phyloP scores from a whole-genome alignment of 2,797 vertebrate species.

The Onychomys leucogaster region DNA sequence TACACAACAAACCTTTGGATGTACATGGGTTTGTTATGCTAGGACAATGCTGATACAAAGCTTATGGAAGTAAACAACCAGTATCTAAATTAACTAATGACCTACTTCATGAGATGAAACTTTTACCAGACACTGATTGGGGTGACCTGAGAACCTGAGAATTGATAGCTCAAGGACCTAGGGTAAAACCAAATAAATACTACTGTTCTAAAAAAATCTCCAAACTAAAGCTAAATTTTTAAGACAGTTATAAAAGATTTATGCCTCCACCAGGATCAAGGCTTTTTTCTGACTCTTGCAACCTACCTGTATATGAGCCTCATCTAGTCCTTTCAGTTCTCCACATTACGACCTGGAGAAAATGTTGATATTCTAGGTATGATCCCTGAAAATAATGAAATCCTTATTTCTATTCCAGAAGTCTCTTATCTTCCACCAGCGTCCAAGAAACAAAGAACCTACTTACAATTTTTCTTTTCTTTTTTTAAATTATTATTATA shows the following conservation, averaged over 20 bases:
- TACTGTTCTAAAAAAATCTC: background rate
- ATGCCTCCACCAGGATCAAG: background rate
- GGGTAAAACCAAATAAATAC: background rate
- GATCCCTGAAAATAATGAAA: background rate
- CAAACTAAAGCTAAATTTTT: background rate
- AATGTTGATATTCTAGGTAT: background rate
- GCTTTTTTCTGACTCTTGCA: background rate
- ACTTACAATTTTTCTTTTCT: background rate
- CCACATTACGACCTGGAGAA: background rate
- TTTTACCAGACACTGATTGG: background rate
- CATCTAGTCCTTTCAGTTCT: background rate
- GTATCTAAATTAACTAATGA: background rate
- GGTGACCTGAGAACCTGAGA: background rate
- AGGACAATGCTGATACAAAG: background rate
- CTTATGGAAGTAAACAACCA: background rate
- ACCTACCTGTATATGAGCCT: background rate
- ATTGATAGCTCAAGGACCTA: background rate
- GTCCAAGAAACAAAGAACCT: background rate
- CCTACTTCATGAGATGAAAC: background rate
- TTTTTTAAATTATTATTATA: too few relatives aligned
- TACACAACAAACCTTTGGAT: background rate
- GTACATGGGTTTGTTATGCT: background rate
- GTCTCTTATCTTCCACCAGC: background rate
- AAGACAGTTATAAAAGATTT: background rate
- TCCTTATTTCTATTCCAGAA: background rate